A percentile compares a stretch with the other conserved stretches of the same genome.
These are phyloP conservation scores for Potamarius usumacintae DNA, from an alignment of 2,113 vertebrate genomes.

Conservation along the genomic window DNA sequence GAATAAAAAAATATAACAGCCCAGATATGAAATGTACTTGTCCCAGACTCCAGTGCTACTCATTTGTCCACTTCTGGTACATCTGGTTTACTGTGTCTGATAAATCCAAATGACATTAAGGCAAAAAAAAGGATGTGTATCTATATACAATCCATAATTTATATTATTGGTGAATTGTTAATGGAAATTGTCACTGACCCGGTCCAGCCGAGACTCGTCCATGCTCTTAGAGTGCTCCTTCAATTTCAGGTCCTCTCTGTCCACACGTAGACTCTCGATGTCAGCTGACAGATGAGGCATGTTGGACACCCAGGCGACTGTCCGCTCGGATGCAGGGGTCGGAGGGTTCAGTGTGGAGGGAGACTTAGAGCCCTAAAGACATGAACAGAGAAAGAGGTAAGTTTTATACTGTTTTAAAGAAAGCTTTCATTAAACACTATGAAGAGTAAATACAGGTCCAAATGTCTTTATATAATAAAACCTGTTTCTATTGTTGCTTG, in stretches of 20 bases:
- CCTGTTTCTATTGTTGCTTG: too few relatives aligned
- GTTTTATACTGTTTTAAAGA: neutral
- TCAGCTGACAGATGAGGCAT: conserved; percentile 96
- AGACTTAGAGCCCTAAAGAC: conserved; percentile 80
- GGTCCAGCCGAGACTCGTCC: conserved; percentile 93
- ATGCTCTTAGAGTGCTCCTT: conserved; percentile 97
- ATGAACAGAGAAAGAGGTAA: conserved; percentile 25
- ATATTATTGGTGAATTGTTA: neutral
- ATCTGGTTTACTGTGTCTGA: neutral
- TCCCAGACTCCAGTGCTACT: neutral
- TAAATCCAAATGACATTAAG: neutral
- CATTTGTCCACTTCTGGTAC: neutral
- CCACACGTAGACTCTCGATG: conserved; percentile 91
- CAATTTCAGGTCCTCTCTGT: conserved; percentile 89
- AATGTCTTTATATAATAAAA: neutral
- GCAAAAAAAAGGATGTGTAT: neutral
- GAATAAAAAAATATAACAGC: neutral
- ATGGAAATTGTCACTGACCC: conserved; percentile 72
- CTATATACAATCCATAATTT: neutral
- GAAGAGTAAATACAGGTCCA: neutral
- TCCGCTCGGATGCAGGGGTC: conserved; percentile 85
- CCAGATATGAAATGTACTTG: neutral
- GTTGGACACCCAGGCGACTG: conserved; percentile 95
- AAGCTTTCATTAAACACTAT: neutral
- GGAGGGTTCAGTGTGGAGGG: conserved; percentile 82